Evolutionary conservation across 2,113 vertebrate genomes (phyloP).

Genomic region (Terrapene triunguis): DNA sequence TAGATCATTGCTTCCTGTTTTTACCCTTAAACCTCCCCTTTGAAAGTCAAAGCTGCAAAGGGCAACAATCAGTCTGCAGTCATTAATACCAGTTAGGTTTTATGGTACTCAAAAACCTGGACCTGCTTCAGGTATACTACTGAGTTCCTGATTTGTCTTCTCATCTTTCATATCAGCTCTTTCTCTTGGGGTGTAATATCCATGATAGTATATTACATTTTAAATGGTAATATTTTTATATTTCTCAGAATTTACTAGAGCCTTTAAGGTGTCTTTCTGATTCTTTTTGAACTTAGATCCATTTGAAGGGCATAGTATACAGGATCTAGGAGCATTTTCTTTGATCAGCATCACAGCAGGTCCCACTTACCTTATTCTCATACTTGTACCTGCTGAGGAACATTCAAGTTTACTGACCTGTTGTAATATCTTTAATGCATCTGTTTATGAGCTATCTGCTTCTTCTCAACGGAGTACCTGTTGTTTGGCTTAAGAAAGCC

Average conservation of each 20-base stretch:
- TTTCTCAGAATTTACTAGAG: not conserved
- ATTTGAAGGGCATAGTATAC: not conserved
- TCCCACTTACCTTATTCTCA: not conserved
- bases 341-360: not conserved
- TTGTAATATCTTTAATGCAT: not conserved
- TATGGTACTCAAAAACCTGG: no score
- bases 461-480: not conserved
- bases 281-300: not conserved
- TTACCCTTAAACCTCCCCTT: no score
- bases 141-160: no score
- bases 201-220: not conserved
- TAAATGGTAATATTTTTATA: not conserved
- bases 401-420: not conserved
- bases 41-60: no score
- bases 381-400: not conserved
- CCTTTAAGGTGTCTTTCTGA: not conserved
- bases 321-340: no score
- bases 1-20: no score
- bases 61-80: no score
- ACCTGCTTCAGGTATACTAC: no score
- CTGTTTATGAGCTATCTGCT: not conserved
- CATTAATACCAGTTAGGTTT: no score
- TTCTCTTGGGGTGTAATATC: no score
- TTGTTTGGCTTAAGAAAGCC: not conserved
- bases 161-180: no score